Evolutionary conservation across 1,140 invertebrate genomes (phyloP).

Genomic region (Panagrolaimus sp.): DNA sequence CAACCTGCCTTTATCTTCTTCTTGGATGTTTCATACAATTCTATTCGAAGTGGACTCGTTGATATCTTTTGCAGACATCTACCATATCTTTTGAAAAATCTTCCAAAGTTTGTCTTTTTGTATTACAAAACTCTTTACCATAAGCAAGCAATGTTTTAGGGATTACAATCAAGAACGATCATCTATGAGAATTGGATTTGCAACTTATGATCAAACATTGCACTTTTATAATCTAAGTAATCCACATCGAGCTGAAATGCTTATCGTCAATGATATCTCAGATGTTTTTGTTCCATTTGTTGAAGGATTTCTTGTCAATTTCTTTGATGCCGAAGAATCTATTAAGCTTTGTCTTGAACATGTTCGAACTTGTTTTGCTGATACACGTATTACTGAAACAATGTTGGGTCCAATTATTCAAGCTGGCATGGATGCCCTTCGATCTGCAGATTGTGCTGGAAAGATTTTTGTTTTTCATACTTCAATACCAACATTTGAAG

Average conservation of each 20-base stretch:
- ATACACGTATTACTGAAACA: conserved; percentile 88
- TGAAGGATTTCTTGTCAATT: conserved; percentile 85
- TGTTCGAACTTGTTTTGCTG: conserved; percentile 82
- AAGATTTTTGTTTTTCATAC: conserved; percentile 95
- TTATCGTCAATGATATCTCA: conserved; percentile 86
- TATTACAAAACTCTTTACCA: neutral
- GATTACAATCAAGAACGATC: conserved; percentile 70
- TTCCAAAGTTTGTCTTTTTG: conserved; percentile 60
- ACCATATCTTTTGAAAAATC: conserved; percentile 66
- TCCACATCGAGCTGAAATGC: conserved; percentile 84
- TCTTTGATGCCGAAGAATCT: conserved; percentile 74
- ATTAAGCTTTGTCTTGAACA: conserved; percentile 75
- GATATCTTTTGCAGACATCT: conserved; percentile 78
- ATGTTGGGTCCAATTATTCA: conserved; percentile 81
- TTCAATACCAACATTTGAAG: conserved; percentile 80
- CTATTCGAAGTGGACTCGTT: conserved; percentile 83
- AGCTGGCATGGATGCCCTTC: conserved; percentile 81
- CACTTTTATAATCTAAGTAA: conserved; percentile 89
- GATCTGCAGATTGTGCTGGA: conserved; percentile 79
- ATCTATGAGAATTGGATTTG: conserved; percentile 84
- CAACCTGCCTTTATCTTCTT: conserved; percentile 90
- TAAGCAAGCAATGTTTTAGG: conserved; percentile 58
- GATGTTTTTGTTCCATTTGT: conserved; percentile 96
- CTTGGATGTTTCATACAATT: conserved; percentile 94
- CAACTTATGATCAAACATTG: conserved; percentile 87